These are phyloP conservation scores for Battus philenor DNA, from an alignment of 1,140 invertebrate species.

Conservation along the genomic window DNA sequence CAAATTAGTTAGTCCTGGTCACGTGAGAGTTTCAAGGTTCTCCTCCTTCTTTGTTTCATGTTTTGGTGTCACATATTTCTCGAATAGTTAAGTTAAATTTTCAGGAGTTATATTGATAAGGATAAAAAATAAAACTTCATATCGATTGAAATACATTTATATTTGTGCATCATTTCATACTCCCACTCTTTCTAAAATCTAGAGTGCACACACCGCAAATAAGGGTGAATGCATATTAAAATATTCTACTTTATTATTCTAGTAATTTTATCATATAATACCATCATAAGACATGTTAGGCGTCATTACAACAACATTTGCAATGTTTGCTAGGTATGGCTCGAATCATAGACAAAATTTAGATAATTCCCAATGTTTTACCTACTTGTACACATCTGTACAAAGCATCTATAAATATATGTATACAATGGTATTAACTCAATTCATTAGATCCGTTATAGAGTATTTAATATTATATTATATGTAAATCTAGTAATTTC, in stretches of 20 bases:
- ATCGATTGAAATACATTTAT: conserved; percentile 70
- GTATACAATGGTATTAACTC: conserved; percentile 22
- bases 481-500: not conserved
- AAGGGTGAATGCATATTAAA: conserved; percentile 50
- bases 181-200: conserved; percentile 54
- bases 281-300: conserved; percentile 73
- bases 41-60: no score
- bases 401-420: conserved; percentile 24
- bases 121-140: conserved; percentile 28
- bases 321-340: conserved; percentile 44
- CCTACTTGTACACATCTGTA: conserved; percentile 31
- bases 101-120: no score
- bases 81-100: no score
- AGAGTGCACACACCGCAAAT: conserved; percentile 63
- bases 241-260: conserved; percentile 51
- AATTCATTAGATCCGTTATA: conserved; percentile 8
- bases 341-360: conserved; percentile 46
- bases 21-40: no score
- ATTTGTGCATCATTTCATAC: conserved; percentile 66
- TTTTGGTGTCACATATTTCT: no score
- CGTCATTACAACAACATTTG: conserved; percentile 56
- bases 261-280: conserved; percentile 47
- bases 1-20: no score
- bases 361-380: conserved; percentile 23
- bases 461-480: conserved; percentile 8